phyloP scores from a whole-genome alignment of 2,113 vertebrate species.

The Castor canadensis region DNA sequence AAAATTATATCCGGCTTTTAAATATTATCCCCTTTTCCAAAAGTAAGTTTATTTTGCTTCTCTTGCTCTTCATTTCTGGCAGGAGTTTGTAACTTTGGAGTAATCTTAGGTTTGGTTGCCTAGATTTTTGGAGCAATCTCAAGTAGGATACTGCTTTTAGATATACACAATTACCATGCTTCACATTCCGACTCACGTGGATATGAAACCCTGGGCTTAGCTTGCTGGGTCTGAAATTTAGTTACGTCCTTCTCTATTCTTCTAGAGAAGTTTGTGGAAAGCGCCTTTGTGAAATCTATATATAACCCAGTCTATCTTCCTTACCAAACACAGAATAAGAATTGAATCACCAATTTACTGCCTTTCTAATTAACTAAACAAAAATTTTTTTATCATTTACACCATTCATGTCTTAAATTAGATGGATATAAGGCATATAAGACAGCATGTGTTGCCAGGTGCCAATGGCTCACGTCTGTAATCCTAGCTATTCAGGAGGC shows the following conservation, averaged over 20 bases:
- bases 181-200: not conserved
- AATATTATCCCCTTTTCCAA: not conserved
- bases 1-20: not conserved
- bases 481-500: too few species aligned
- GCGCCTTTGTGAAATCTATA: not conserved
- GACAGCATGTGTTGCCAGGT: accelerated
- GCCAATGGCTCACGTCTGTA: too few species aligned
- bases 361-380: not conserved
- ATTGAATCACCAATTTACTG: not conserved
- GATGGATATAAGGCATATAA: not conserved
- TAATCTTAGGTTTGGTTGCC: not conserved
- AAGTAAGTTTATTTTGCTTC: not conserved
- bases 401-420: not conserved
- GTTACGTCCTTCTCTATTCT: not conserved
- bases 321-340: not conserved
- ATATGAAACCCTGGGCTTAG: not conserved
- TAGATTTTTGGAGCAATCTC: not conserved
- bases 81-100: not conserved
- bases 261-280: not conserved
- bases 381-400: not conserved
- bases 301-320: not conserved
- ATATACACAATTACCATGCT: not conserved
- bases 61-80: not conserved
- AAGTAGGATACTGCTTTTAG: not conserved
- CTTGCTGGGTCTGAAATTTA: not conserved